Evolutionary conservation across 2,888 invertebrate species (phyloP).

Genomic region (Sphaerophoria taeniata): DNA sequence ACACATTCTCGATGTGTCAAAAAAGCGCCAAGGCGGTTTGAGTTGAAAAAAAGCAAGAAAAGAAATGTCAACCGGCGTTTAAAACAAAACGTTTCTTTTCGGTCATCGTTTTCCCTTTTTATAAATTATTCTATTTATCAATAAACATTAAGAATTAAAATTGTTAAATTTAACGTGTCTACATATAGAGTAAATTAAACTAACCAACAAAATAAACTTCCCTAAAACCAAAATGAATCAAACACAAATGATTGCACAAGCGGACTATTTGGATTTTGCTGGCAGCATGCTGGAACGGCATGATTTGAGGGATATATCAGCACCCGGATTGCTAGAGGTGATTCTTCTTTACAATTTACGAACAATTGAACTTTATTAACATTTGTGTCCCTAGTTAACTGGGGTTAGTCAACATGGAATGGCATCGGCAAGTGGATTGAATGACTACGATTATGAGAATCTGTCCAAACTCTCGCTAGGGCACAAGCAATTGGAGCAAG

Average conservation of each 20-base stretch:
- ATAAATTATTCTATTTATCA: slow-evolving; percentile 43
- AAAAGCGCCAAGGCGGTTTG: slow-evolving; percentile 57
- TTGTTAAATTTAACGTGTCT: slow-evolving; percentile 32
- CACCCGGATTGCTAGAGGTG: slow-evolving; percentile 81
- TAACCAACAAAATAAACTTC: slow-evolving; percentile 14
- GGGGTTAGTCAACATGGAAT: slow-evolving; percentile 87
- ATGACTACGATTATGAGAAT: slow-evolving; percentile 95
- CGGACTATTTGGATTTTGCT: slow-evolving; percentile 89
- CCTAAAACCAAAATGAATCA: slow-evolving; percentile 76
- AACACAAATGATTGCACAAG: slow-evolving; percentile 80
- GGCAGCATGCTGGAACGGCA: slow-evolving; percentile 92
- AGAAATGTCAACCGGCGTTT: slow-evolving; percentile 68
- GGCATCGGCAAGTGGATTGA: slow-evolving; percentile 94
- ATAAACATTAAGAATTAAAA: not conserved
- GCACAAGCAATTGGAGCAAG: slow-evolving; percentile 88
- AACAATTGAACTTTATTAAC: not conserved
- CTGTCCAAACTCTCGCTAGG: slow-evolving; percentile 88
- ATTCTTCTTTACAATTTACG: not conserved
- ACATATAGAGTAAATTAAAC: slow-evolving; percentile 14
- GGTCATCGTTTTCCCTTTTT: not conserved
- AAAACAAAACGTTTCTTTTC: slow-evolving; percentile 67
- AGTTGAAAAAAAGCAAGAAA: not conserved
- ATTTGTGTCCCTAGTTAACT: slow-evolving; percentile 84
- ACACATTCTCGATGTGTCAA: slow-evolving; percentile 44
- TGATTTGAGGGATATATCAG: slow-evolving; percentile 79